Conservation (phyloP, 2,888 invertebrate genomes). For the Caenorhabditis becei region DNA sequence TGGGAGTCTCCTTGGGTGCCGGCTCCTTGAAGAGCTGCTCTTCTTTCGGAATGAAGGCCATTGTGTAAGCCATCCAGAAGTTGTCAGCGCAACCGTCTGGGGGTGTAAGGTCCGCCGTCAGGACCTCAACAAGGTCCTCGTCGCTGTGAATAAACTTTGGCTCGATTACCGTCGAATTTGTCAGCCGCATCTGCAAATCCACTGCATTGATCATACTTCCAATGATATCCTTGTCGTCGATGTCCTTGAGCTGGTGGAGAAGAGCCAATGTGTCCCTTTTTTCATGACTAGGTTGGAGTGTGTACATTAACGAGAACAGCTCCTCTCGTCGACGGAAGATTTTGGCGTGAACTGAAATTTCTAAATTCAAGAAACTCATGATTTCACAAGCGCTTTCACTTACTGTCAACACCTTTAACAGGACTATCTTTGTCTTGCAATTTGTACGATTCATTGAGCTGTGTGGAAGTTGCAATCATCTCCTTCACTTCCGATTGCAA, state of each 20-base stretch:
- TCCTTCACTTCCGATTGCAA: background rate
- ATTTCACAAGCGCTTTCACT: too few species aligned
- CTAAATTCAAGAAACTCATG: background rate
- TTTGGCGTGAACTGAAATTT: slow-evolving; percentile 15
- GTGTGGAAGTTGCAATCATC: background rate
- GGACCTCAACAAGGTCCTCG: too few species aligned
- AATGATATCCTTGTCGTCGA: slow-evolving; percentile 9
- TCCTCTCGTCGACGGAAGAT: slow-evolving; percentile 12
- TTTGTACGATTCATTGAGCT: background rate
- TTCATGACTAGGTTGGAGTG: background rate
- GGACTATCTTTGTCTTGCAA: too few species aligned
- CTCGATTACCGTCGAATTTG: too few species aligned
- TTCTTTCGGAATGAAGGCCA: too few species aligned
- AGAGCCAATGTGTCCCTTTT: background rate
- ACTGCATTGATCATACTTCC: background rate
- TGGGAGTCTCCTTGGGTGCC: too few species aligned
- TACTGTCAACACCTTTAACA: too few species aligned
- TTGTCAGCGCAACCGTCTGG: background rate
- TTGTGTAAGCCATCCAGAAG: too few species aligned
- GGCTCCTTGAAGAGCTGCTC: too few species aligned
- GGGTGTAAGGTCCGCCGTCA: background rate
- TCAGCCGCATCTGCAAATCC: background rate
- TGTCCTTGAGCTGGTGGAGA: background rate
- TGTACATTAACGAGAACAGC: background rate
- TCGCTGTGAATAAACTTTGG: too few species aligned